Percentiles rank a stretch among this genome's conserved stretches.
Evolutionary conservation across 2,888 invertebrate genomes (phyloP).

Genomic region (Drosophila cracens): DNA sequence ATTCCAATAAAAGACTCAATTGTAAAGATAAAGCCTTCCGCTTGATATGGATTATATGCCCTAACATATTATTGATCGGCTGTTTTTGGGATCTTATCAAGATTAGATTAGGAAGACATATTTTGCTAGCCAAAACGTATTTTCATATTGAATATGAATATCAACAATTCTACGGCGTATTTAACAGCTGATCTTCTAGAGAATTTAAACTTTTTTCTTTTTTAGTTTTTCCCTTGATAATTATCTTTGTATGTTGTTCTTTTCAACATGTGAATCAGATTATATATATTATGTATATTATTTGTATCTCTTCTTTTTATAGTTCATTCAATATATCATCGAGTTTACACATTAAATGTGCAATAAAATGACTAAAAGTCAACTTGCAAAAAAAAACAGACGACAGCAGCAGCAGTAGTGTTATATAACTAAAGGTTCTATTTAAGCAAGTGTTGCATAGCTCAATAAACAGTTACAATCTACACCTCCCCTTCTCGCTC

Average conservation of each 20-base stretch:
- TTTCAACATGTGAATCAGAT: background rate
- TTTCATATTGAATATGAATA: background rate
- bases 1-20: background rate
- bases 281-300: background rate
- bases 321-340: background rate
- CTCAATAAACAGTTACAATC: conserved; percentile 8
- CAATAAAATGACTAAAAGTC: background rate
- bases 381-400: background rate
- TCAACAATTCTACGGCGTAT: background rate
- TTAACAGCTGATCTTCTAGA: background rate
- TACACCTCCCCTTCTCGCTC: background rate
- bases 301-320: background rate
- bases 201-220: background rate
- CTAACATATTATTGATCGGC: background rate
- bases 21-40: background rate
- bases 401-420: background rate
- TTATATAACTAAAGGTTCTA: conserved; percentile 2
- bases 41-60: background rate
- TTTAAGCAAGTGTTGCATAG: conserved; percentile 4
- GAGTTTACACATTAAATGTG: no score
- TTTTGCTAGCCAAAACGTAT: no score
- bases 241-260: background rate
- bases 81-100: background rate
- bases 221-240: background rate
- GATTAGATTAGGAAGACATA: background rate